A percentile compares a stretch with the other conserved stretches of the same genome.
Conservation (phyloP, 2,797 vertebrate species). For the Bradypodion ventrale region DNA sequence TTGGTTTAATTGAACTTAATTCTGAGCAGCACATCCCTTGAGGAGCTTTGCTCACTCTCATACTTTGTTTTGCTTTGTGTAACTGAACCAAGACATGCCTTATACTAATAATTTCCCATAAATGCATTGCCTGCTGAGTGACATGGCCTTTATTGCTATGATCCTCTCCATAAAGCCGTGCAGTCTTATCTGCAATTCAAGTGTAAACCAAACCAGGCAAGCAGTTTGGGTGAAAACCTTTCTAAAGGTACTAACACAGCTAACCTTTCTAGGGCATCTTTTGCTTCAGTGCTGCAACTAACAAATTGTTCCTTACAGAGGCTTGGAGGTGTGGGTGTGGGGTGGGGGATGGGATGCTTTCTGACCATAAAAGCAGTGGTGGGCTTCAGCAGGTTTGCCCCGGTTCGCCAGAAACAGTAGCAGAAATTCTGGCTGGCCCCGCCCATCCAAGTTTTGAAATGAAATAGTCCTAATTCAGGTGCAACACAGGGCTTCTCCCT, state of each 20-base stretch:
- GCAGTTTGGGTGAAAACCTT: constrained; percentile 47
- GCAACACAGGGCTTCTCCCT: too few species aligned
- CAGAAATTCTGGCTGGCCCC: too few species aligned
- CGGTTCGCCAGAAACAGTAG: too few species aligned
- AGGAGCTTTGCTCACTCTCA: constrained; percentile 30
- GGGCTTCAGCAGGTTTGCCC: too few species aligned
- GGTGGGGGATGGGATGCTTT: too few species aligned
- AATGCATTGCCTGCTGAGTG: background rate
- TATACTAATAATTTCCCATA: constrained; percentile 4
- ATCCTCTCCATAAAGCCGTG: constrained; percentile 32
- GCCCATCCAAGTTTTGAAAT: too few species aligned
- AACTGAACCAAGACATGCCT: constrained; percentile 8
- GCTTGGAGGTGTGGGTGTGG: constrained; percentile 28
- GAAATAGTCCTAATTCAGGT: too few species aligned
- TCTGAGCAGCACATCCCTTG: fast-evolving
- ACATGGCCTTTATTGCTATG: constrained; percentile 40
- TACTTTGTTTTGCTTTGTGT: constrained; percentile 2
- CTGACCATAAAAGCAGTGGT: too few species aligned
- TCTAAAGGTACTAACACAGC: constrained; percentile 56
- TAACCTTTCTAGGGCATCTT: constrained; percentile 33
- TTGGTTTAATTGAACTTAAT: constrained; percentile 1
- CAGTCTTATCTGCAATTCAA: constrained; percentile 43
- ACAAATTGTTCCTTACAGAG: constrained; percentile 31
- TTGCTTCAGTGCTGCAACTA: constrained; percentile 38
- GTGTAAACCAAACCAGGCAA: constrained; percentile 47